These are phyloP conservation scores for Cephus runcator DNA, from an alignment of 2,888 invertebrate species.

Conservation along the genomic window DNA sequence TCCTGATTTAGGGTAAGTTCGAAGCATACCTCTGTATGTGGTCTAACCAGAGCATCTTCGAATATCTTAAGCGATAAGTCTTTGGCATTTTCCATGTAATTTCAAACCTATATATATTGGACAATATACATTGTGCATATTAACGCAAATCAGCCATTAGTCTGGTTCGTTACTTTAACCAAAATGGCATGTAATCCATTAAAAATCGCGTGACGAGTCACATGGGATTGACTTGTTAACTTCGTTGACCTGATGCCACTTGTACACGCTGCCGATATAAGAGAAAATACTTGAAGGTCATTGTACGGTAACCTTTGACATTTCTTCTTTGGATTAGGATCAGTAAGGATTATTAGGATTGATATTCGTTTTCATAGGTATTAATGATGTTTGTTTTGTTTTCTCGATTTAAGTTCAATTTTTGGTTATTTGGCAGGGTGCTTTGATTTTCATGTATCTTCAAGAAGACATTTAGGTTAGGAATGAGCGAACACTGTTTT, in stretches of 20 bases:
- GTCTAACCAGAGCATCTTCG: background rate
- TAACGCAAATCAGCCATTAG: background rate
- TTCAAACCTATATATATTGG: background rate
- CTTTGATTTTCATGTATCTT: background rate
- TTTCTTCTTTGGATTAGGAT: background rate
- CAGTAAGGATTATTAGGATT: background rate
- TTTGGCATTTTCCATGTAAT: background rate
- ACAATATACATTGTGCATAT: no score
- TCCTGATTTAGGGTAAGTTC: background rate
- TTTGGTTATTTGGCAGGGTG: background rate
- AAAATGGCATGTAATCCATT: background rate
- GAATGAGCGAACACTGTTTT: background rate
- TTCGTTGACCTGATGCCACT: background rate
- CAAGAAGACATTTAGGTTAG: background rate
- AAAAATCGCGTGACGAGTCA: background rate
- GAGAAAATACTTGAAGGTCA: background rate
- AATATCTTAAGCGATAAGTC: background rate
- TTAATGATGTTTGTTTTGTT: background rate
- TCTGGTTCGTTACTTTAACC: background rate
- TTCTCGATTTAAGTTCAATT: background rate
- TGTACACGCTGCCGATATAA: background rate
- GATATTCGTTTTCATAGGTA: background rate
- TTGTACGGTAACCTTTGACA: background rate
- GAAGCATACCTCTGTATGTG: background rate
- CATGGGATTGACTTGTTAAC: background rate